Evolutionary conservation across 2,888 invertebrate species (phyloP).

Genomic region (Dromius quadrimaculatus): DNA sequence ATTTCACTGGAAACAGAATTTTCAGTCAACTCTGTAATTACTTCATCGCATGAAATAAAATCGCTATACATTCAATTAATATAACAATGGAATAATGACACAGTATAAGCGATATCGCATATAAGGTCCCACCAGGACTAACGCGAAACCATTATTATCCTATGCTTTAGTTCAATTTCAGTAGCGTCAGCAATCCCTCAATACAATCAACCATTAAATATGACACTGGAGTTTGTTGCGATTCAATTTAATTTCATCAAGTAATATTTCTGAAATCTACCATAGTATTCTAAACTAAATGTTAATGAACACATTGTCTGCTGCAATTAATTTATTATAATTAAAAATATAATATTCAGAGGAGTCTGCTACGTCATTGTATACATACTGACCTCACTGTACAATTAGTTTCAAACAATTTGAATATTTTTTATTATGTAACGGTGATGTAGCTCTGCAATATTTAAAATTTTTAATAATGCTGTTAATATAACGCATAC

Average conservation of each 20-base stretch:
- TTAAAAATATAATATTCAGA: constrained; percentile 39
- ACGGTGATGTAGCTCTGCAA: constrained; percentile 21
- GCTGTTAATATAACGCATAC: constrained; percentile 42
- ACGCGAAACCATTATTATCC: constrained; percentile 26
- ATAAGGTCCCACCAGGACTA: constrained; percentile 4
- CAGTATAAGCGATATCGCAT: constrained; percentile 29
- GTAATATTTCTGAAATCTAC: too few relatives aligned
- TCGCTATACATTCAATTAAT: constrained; percentile 36
- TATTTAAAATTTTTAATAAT: constrained; percentile 37
- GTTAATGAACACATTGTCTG: constrained; percentile 30
- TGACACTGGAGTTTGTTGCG: background rate
- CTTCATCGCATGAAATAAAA: constrained; percentile 36
- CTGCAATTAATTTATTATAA: constrained; percentile 34
- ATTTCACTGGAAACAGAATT: constrained; percentile 28
- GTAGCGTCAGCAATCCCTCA: background rate
- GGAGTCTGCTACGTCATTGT: background rate
- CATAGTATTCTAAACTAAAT: too few relatives aligned
- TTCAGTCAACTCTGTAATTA: constrained; percentile 33
- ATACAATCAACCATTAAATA: constrained; percentile 26
- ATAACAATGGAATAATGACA: constrained; percentile 36
- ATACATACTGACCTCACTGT: background rate
- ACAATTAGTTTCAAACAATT: constrained; percentile 40
- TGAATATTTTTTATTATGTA: constrained; percentile 45
- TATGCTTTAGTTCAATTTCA: too few relatives aligned
- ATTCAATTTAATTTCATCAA: too few relatives aligned